These are phyloP conservation scores for Diabrotica undecimpunctata DNA, from an alignment of 1,140 invertebrate species.

Conservation along the genomic window DNA sequence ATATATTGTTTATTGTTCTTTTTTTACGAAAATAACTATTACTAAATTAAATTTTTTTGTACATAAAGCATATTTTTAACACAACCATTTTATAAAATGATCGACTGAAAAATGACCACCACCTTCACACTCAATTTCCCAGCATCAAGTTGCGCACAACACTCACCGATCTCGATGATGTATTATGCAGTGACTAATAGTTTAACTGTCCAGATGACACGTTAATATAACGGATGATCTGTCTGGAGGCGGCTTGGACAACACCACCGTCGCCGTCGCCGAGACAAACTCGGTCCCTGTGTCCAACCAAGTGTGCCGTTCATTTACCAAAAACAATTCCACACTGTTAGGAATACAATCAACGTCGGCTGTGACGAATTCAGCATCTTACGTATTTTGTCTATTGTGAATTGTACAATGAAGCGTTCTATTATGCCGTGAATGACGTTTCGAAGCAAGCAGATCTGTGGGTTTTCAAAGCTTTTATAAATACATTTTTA, in stretches of 20 bases:
- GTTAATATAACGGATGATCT: slow-evolving; percentile 18
- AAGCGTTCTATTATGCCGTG: too few species aligned
- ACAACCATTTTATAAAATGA: too few species aligned
- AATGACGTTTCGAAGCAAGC: too few species aligned
- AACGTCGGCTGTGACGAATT: slow-evolving; percentile 39
- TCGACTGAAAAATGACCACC: background rate
- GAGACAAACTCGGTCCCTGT: too few species aligned
- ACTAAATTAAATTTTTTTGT: too few species aligned
- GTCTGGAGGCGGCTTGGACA: slow-evolving; percentile 9
- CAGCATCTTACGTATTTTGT: slow-evolving; percentile 38
- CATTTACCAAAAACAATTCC: slow-evolving; percentile 15
- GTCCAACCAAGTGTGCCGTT: background rate
- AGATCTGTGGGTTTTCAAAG: too few species aligned
- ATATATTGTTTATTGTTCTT: too few species aligned
- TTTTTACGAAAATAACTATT: too few species aligned
- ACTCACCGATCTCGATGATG: background rate
- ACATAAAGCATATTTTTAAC: too few species aligned
- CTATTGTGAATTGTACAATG: slow-evolving; percentile 25
- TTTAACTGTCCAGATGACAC: slow-evolving; percentile 17
- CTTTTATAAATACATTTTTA: too few species aligned
- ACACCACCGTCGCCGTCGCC: background rate
- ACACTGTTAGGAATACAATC: slow-evolving; percentile 28
- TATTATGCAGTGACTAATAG: slow-evolving; percentile 17
- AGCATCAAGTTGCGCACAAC: slow-evolving; percentile 2
- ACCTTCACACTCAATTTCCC: slow-evolving; percentile 8